Evolutionary conservation across 2,113 vertebrate genomes (phyloP).

Genomic region (Xiphophorus maculatus): DNA sequence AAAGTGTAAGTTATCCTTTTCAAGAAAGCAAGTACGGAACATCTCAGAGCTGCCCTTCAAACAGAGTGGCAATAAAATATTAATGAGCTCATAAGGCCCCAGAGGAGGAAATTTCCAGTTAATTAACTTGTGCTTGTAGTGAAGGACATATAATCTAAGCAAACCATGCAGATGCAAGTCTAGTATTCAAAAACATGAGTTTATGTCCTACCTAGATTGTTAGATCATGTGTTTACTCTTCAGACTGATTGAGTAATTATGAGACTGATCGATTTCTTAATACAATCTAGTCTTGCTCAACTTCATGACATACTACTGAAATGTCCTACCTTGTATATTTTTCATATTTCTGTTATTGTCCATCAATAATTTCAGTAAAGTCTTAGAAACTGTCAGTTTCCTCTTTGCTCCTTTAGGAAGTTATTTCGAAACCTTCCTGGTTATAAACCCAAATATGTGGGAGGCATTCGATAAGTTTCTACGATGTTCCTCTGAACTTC

Average conservation of each 20-base stretch:
- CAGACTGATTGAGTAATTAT: too few relatives aligned
- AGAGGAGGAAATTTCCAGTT: background rate
- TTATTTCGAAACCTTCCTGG: background rate
- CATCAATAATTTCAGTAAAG: background rate
- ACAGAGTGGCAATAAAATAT: background rate
- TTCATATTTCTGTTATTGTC: background rate
- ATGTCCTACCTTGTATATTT: too few relatives aligned
- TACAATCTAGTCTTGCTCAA: too few relatives aligned
- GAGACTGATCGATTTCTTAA: too few relatives aligned
- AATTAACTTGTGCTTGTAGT: background rate
- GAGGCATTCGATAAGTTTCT: background rate
- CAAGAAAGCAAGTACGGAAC: background rate
- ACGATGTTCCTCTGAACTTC: background rate
- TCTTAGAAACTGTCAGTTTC: background rate
- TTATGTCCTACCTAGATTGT: background rate
- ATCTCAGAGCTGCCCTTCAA: background rate
- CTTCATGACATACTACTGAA: too few relatives aligned
- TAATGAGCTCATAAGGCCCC: background rate
- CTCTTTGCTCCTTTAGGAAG: background rate
- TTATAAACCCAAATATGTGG: background rate
- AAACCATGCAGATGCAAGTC: too few relatives aligned
- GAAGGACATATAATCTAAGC: background rate
- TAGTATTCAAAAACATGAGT: background rate
- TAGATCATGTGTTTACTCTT: background rate
- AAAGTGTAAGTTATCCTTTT: background rate